Base-by-base conservation (phyloP, 1,140 invertebrate genomes). In the Drosophila bocki region DNA sequence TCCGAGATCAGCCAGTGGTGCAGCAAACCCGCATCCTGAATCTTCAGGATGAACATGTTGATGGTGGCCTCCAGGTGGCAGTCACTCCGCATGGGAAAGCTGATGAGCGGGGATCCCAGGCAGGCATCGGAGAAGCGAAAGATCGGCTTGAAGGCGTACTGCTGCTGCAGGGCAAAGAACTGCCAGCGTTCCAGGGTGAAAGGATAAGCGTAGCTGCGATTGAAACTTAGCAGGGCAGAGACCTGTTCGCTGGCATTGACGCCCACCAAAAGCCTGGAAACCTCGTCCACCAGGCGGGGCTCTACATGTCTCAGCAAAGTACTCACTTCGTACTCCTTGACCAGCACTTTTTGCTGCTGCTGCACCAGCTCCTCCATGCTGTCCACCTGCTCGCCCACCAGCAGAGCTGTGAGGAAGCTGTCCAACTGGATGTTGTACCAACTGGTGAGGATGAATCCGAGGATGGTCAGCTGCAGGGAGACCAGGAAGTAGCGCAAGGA, bases 171-270 rank as follows among this genome's bases (percentile, higher is more conserved):
- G 3, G 65, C 61, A 15, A 92, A 78, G 42, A 92, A 92, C 19
- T 67, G 17, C 91, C 91, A 92, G 15, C 83, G 82, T 7, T 91
- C 91, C 29, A 75, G 65, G 15, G 91, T 91, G 11, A 91, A 83
- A 0, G 86, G 91, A 75, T 91, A 92, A 0, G 90, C 75, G 53
- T 84, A 91, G 45, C 62, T 80, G 22, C 37, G 67, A 26, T 91
- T 91, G 2, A 91, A 90, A 39, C 65, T 50, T 0, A 90, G 61
- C 11, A 91, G 50, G 3, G 90, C 84, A 0, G 53, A 48, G 11
- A 87, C 81, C 67, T 91, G 91, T 13, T 91, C 91, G 7, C 80
- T 88, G 9, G 85, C 78, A 35, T 87, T 75, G 0, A 77, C 67
- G 1, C 62, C 65, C 8, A 78, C 69, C 15, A 92, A 62, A 7